phyloP scores from a whole-genome alignment of 2,113 vertebrate species.

The Narcine bancroftii region DNA sequence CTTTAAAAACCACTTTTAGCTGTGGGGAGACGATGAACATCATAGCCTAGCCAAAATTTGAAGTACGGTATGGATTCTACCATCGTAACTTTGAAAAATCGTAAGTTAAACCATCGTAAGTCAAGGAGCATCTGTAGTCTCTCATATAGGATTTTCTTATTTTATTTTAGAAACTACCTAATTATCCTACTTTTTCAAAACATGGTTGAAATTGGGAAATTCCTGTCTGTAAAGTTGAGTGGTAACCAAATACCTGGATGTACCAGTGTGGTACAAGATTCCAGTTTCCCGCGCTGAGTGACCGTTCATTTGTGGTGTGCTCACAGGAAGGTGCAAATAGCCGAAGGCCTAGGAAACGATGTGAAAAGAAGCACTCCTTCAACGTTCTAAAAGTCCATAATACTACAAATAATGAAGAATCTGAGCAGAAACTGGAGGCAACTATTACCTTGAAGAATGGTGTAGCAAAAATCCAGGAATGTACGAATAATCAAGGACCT shows the following conservation, averaged over 20 bases:
- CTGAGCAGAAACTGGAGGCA: neutral
- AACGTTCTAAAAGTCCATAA: neutral
- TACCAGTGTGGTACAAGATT: neutral
- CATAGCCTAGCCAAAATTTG: too few relatives aligned
- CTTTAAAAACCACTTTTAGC: too few relatives aligned
- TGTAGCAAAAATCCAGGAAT: neutral
- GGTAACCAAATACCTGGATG: neutral
- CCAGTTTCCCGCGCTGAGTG: neutral
- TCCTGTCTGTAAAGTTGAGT: neutral
- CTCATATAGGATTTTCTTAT: neutral
- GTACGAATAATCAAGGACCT: neutral
- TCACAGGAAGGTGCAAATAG: slow-evolving; percentile 22
- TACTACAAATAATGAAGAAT: neutral
- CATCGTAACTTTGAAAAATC: too few relatives aligned
- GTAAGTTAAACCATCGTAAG: too few relatives aligned
- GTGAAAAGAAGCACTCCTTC: neutral
- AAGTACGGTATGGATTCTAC: too few relatives aligned
- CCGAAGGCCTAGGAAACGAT: slow-evolving; percentile 5
- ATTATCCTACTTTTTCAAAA: neutral
- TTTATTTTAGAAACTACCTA: neutral
- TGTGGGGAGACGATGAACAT: too few relatives aligned
- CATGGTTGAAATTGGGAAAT: neutral
- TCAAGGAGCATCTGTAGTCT: too few relatives aligned
- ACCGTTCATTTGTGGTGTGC: neutral
- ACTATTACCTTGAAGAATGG: neutral